Evolutionary conservation across 2,113 vertebrate species (phyloP), one percentile per base, ranked within the genome.

Genomic region (Speoplatyrhinus poulsoni): DNA sequence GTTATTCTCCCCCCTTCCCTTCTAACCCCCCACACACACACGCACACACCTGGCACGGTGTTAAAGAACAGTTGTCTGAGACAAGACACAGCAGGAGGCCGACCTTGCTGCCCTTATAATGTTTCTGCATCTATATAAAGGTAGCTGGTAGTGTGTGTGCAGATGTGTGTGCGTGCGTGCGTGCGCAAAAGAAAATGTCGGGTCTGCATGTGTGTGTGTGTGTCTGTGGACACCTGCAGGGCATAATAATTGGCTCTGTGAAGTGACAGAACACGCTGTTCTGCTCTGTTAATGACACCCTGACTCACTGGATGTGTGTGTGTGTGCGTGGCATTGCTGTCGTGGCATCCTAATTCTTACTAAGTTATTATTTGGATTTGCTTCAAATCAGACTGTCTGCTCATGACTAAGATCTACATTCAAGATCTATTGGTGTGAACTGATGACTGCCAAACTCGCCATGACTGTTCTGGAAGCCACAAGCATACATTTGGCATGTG

Each of bases 201-300:
- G 6, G 2, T 15, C 12, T 19, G 57, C 26, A 12, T n/a, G 36
- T 55, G 54, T 77, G 57, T 77, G 52, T 63, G 58, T 15, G 53
- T 67, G 41, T 19, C 4, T 48, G 57, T n/a, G 68, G 10, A 17
- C 78, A 83, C 84, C 83, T 85, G 77, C 70, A 62, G 77, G 73
- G 81, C 63, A 10, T 79, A 63, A 47, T 89, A 85, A 86, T 86
- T 85, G 79, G 73, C 65, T 58, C 60, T 71, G 73, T 78, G 84
- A 70, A 26, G 32, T 26, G 70, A 76, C 82, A 76, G 73, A 79
- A 56, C 86, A 79, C 77, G 87, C 77, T 82, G 85, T 32, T 62
- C 63, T 6, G 41, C 5, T 73, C 85, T 87, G 76, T 85, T 76
- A 81, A 83, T 86, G 84, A 54, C 67, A 46, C 0, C 55, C 46